Conservation (phyloP, 2,797 vertebrate genomes). For the Chaetodon trifasciatus region DNA sequence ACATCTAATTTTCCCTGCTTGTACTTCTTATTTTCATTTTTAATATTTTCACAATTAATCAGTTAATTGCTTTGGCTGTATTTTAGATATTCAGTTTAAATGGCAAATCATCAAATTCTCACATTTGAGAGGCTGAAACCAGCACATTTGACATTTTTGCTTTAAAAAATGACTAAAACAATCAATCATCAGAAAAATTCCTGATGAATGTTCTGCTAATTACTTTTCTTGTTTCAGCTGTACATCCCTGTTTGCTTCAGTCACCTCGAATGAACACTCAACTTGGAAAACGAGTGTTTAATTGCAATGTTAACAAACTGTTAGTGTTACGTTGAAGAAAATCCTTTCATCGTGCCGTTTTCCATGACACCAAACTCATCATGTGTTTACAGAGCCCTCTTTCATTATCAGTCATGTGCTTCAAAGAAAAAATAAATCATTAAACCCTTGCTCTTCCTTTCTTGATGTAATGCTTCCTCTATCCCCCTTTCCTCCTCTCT, state of each 20-base stretch:
- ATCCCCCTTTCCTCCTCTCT: background rate
- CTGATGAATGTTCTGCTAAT: background rate
- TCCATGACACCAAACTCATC: conserved; percentile 52
- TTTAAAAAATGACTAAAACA: background rate
- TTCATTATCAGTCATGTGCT: conserved; percentile 67
- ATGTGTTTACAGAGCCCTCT: conserved; percentile 62
- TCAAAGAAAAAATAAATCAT: conserved; percentile 17
- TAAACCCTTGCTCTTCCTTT: conserved; percentile 13
- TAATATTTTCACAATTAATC: too few relatives aligned
- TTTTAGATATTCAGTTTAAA: too few relatives aligned
- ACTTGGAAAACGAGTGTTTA: background rate
- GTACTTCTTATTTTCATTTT: background rate
- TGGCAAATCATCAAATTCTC: background rate
- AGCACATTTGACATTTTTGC: background rate
- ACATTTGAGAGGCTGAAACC: background rate
- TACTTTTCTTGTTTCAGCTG: background rate
- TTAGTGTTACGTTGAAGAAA: background rate
- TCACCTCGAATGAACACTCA: background rate
- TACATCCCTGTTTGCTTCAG: background rate
- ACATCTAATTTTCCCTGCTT: background rate
- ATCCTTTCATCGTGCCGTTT: conserved; percentile 15
- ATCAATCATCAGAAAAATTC: background rate
- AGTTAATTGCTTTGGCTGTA: background rate
- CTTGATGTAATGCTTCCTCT: conserved; percentile 15
- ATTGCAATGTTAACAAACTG: background rate